Base-by-base conservation (phyloP, 2,888 invertebrate species). In the Embidobia sp. region DNA sequence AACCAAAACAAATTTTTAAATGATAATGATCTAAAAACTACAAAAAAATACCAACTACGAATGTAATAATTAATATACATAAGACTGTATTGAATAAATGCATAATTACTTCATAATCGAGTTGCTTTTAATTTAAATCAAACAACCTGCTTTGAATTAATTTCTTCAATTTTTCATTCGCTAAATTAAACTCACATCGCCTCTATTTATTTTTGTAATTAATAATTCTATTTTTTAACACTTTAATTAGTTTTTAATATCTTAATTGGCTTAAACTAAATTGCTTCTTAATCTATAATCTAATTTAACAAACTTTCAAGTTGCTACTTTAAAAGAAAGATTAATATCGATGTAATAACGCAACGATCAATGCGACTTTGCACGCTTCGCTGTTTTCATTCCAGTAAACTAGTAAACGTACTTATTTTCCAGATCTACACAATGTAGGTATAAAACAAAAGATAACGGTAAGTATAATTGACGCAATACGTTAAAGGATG, bases 51-150 rank as follows among this genome's bases (percentile, higher is more conserved):
- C 16, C n/a, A 18, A 8, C 19, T 10, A 42, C 18, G 15, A 26
- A 46, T n/a, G 31, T 31, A 31, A 31, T n/a, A n/a, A 10, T 3
- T n/a, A 31, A 48, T 83, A 84, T 74, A 85, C 83, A 84, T 74
- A 85, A 85, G 86, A 85, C 84, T 85, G 85, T 84, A 77, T 86
- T 86, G 82, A 86, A 86, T 85, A 85, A 86, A 86, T 77, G 57
- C 78, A 57, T 77, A 80, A 72, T 81, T 82, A 81, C 80, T 82
- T 83, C 82, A 48, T 49, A 49, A 55, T 6, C 10, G 11, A 16
- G 2, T 16, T 3, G n/a, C n/a, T 26, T 55, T 11, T 51, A 16
- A 31, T 26, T 31, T 6, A 31, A 46, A 46, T 13, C 10, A 5
- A 46, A 26, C 1, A n/a, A 46, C 7, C 22, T 42, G n/a, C n/a